Evolutionary conservation across 2,797 vertebrate species (phyloP).

Genomic region (Lacerta agilis): DNA sequence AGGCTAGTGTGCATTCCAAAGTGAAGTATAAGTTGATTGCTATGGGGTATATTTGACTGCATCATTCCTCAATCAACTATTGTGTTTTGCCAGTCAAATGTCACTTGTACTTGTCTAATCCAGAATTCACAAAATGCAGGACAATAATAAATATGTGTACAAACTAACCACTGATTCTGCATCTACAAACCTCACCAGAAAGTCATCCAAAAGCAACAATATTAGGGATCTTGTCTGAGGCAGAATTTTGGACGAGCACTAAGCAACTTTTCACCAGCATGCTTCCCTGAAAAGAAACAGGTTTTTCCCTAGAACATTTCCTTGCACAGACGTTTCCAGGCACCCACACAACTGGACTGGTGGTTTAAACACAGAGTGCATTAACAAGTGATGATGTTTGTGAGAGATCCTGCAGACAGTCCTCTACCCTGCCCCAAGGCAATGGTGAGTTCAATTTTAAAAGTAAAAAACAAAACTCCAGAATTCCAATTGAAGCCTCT

Average conservation of each 20-base stretch:
- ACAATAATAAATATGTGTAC: slow-evolving; percentile 54
- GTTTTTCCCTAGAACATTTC: slow-evolving; percentile 64
- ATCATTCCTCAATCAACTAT: slow-evolving; percentile 31
- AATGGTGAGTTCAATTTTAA: slow-evolving; percentile 40
- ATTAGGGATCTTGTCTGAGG: slow-evolving; percentile 66
- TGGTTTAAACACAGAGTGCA: slow-evolving; percentile 58
- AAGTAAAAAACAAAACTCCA: not conserved
- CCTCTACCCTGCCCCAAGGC: slow-evolving; percentile 34
- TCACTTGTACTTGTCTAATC: slow-evolving; percentile 30
- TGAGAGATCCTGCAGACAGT: slow-evolving; percentile 58
- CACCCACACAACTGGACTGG: slow-evolving; percentile 60
- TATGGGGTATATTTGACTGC: slow-evolving; percentile 60
- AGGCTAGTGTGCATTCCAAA: slow-evolving; percentile 18
- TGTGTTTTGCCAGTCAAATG: slow-evolving; percentile 61
- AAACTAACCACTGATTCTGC: slow-evolving; percentile 53
- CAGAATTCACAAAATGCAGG: slow-evolving; percentile 48
- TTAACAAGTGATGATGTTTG: slow-evolving; percentile 66
- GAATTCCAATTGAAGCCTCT: not conserved
- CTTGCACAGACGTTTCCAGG: slow-evolving; percentile 68
- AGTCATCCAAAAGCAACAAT: slow-evolving; percentile 74
- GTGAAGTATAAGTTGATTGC: slow-evolving; percentile 47
- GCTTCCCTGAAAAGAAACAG: slow-evolving; percentile 68
- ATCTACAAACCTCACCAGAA: not conserved
- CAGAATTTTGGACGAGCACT: slow-evolving; percentile 70
- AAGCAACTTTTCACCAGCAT: slow-evolving; percentile 72